Percentiles rank a stretch among this genome's conserved stretches.
Conservation (phyloP, 2,888 invertebrate genomes). For the Invenusta paracnida region DNA sequence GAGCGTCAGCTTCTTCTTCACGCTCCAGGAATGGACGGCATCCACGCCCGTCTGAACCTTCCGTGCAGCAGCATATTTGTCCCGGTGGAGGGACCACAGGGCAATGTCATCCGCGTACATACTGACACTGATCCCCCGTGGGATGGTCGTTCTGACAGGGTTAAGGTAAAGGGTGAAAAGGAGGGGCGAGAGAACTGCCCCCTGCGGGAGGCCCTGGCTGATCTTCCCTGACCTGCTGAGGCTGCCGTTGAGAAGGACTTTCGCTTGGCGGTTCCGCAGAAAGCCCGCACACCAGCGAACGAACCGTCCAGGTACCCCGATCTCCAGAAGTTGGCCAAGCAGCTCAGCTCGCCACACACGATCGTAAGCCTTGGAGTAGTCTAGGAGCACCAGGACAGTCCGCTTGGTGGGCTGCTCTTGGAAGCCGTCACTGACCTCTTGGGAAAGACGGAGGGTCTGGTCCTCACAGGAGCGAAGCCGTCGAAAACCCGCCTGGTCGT, state of each 20-base stretch:
- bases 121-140: not conserved
- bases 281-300: conserved; percentile 5
- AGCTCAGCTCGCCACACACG: conserved; percentile 8
- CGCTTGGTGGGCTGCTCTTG: not conserved
- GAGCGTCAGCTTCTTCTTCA: not conserved
- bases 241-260: not conserved
- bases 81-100: not conserved
- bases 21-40: not conserved
- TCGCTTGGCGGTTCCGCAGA: conserved; percentile 16
- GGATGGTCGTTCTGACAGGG: not conserved
- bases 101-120: not conserved
- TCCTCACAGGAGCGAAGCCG: not conserved
- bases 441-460: conserved; percentile 8
- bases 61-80: not conserved
- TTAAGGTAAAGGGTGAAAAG: conserved; percentile 24
- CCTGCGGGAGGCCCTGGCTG: not conserved
- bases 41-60: not conserved
- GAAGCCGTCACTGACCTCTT: conserved; percentile 13
- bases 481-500: conserved; percentile 1
- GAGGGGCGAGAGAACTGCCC: not conserved
- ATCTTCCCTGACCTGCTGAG: not conserved
- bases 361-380: conserved; percentile 30
- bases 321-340: not conserved
- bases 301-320: not conserved
- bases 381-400: conserved; percentile 8